Evolutionary conservation across 92 coral and sea anemone genomes (phyloP), one percentile per base, ranked within the genome.

Genomic region (Palythoa grandis): DNA sequence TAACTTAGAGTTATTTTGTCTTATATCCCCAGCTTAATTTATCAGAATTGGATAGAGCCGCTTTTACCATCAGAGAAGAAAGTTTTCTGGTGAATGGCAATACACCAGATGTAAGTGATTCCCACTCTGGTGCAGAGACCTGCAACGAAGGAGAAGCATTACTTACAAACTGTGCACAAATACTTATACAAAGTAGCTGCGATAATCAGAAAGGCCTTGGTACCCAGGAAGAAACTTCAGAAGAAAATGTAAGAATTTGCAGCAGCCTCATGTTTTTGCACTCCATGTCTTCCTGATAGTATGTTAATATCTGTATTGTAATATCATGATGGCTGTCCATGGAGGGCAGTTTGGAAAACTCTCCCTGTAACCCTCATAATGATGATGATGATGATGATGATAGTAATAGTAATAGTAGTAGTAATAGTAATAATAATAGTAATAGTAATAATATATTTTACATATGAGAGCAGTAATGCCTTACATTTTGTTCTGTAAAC

Each of bases 211-310:
- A 70, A 13, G 47, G 13, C 4, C 40, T 25, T 29, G 47, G 74
- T 29, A 25, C 23, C 24, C 43, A 70, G 19, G 48, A 70, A 29
- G 74, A 29, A 70, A 37, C 29, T 70, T 25, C 74, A 29, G 35
- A 25, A 35, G 74, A 70, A 70, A 29, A 70, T 70, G 74, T 70
- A 70, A 70, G 74, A 13, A 25, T 29, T 70, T 70, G 16, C 16
- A 25, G 4, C 17, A 22, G 47, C 16, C 25, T 63, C 19, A 6
- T n/a, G 0, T 63, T 63, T 63, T 20, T 63, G 69, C 69, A 20
- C n/a, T 16, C 0, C 0, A 15, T 15, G n/a, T 20, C 19, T 6
- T 13, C 35, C 35, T 29, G 35, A 29, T 29, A 29, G 1, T 1
- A 29, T 29, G 35, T 29, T 29, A 29, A 29, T 29, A 29, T 29